Base-by-base conservation (phyloP, 2,113 vertebrate species). In the Rhipidura dahli region DNA sequence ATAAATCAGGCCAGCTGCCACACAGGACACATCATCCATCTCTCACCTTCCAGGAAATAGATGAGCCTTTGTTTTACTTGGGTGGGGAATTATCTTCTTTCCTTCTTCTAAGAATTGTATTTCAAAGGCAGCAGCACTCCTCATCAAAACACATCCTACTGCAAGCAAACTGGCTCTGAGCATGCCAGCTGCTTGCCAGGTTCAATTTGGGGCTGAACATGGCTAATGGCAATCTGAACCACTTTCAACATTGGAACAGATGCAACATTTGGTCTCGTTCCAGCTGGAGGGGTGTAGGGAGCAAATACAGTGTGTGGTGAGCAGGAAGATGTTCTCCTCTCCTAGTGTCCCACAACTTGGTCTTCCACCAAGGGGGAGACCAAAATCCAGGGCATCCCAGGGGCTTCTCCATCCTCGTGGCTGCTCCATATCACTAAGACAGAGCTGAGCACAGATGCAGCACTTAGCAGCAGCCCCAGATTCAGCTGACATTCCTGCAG, bases 121-220 rank as follows among this genome's bases (percentile, higher is more conserved):
- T 90, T 92, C 86, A 57, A 69, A 93, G 47, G 39, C 83, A 59
- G 39, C 24, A 87, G 28, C 50, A 65, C 80, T 96, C 72, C 86
- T 85, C 30, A 2, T 89, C 88, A 87, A 90, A 96, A 96, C 69
- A 92, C 11, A 65, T 56, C 37, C 6, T 7, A 42, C 61, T 84
- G 54, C 59, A 88, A 95, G 59, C 59, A 92, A 87, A 78, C 76
- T 84, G 42, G 57, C 59, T 92, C 78, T 64, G 65, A 90, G 60
- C 37, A 49, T 12, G 86, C 71, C 95, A 93, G 78, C 82, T 96
- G 87, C 86, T 93, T 97, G 92, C 93, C 91, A 93, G n/a, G 23
- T 86, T 97, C 85, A 82, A 37, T 94, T 47, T 84, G 90, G 90
- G 69, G 63, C 85, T 82, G 71, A 76, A 83, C 6, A 6, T 81